A percentile compares a stretch with the other conserved stretches of the same genome.
Conservation (phyloP, 2,113 vertebrate species). For the Oreochromis tanganicae region DNA sequence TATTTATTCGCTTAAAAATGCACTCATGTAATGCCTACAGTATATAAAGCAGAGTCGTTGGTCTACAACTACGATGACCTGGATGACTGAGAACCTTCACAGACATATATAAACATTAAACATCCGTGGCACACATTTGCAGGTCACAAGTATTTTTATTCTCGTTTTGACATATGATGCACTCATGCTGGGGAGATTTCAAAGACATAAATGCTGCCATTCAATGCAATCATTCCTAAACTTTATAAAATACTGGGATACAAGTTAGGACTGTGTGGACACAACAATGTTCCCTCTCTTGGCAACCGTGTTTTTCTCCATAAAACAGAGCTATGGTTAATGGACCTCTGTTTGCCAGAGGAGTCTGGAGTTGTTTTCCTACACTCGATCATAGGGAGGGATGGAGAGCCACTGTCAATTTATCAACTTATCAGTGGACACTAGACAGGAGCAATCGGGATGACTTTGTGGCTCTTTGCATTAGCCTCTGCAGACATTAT, state of each 20-base stretch:
- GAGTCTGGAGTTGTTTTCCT: constrained; percentile 37
- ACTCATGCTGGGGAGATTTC: background rate
- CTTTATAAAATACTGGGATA: constrained; percentile 4
- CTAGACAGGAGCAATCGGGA: background rate
- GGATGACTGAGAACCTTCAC: too few species aligned
- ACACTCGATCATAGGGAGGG: constrained; percentile 1
- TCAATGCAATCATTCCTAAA: constrained; percentile 2
- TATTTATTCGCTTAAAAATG: background rate
- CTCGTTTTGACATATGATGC: background rate
- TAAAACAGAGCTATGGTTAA: constrained; percentile 35
- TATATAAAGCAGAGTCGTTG: background rate
- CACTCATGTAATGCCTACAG: background rate
- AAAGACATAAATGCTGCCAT: background rate
- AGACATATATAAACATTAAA: constrained; percentile 6
- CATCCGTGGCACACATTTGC: background rate
- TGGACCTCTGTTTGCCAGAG: constrained; percentile 47
- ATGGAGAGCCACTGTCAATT: constrained; percentile 42
- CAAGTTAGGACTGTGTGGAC: constrained; percentile 26
- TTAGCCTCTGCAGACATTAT: constrained; percentile 1
- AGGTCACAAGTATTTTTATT: background rate
- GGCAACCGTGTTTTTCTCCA: constrained; percentile 56
- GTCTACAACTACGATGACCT: too few species aligned
- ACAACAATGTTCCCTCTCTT: constrained; percentile 51
- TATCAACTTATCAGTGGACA: constrained; percentile 23
- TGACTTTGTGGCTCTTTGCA: background rate